phyloP scores from a whole-genome alignment of 2,113 vertebrate species.

The Bubo blakistoni region DNA sequence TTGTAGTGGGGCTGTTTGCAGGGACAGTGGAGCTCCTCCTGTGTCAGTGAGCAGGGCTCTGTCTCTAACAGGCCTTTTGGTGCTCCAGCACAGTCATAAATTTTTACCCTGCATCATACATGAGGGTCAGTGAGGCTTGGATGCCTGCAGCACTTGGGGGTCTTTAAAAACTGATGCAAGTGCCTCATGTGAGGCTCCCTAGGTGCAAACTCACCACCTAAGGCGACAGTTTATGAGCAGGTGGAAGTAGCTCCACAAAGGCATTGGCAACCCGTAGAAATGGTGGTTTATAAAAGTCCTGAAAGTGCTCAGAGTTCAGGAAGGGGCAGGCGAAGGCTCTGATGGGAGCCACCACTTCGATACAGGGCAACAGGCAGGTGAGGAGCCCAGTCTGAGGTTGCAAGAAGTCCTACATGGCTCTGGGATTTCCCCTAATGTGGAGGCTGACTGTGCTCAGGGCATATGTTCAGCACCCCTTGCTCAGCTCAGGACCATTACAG shows the following conservation, averaged over 20 bases:
- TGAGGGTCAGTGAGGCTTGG: not conserved
- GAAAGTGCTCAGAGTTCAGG: not conserved
- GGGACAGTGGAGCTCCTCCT: not conserved
- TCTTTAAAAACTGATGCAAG: not conserved
- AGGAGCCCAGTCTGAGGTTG: not conserved
- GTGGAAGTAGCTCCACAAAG: not conserved
- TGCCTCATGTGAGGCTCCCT: not conserved
- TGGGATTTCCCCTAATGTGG: not conserved
- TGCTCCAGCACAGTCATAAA: not conserved
- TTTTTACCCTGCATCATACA: rapidly evolving
- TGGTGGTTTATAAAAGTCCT: not conserved
- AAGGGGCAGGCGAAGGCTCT: not conserved
- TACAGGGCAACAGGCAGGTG: rapidly evolving
- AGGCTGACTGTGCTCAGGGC: not conserved
- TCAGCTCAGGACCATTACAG: not conserved
- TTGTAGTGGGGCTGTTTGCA: not conserved
- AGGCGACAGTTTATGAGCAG: not conserved
- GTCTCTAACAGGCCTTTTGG: not conserved
- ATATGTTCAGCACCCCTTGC: rapidly evolving
- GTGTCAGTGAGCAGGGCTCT: not conserved
- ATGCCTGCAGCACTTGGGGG: not conserved
- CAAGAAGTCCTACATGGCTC: rapidly evolving
- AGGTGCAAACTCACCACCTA: not conserved
- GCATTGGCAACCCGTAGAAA: not conserved
- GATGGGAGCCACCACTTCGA: rapidly evolving